These are phyloP conservation scores for Sprattus sprattus DNA, from an alignment of 2,113 vertebrate genomes.

Conservation along the genomic window DNA sequence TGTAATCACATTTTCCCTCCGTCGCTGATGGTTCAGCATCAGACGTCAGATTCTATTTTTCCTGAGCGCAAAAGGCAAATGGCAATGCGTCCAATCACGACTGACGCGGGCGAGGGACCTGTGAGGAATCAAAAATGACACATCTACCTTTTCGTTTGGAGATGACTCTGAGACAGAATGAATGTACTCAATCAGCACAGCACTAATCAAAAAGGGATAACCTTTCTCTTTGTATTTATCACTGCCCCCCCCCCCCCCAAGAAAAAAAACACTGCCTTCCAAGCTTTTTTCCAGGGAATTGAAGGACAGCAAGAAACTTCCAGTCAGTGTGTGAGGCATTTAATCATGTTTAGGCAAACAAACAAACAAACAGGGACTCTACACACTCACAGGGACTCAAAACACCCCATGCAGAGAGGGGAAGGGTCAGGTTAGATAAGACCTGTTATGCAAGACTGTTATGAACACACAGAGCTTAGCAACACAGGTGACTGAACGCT, in stretches of 20 bases:
- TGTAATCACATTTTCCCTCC: not conserved
- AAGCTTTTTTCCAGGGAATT: not conserved
- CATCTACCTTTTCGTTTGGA: not conserved
- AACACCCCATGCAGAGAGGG: not conserved
- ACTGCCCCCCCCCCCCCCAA: not conserved
- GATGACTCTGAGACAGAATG: not conserved
- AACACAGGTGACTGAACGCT: not conserved
- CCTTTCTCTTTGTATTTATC: not conserved
- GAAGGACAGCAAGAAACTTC: not conserved
- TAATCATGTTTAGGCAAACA: not conserved
- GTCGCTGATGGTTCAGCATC: not conserved
- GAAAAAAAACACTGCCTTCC: not conserved
- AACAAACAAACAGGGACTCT: not conserved
- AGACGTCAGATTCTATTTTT: not conserved
- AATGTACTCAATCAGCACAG: not conserved
- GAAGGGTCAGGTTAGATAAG: slow-evolving; percentile 2
- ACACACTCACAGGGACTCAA: not conserved
- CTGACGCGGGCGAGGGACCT: no score
- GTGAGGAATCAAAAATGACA: slow-evolving; percentile 1
- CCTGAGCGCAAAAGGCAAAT: not conserved
- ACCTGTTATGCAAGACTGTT: not conserved
- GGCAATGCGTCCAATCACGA: not conserved
- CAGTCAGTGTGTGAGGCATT: not conserved
- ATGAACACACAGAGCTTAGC: not conserved
- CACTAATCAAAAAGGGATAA: not conserved